Conservation (phyloP, 2,888 invertebrate genomes). For the Trissolcus japonicus region DNA sequence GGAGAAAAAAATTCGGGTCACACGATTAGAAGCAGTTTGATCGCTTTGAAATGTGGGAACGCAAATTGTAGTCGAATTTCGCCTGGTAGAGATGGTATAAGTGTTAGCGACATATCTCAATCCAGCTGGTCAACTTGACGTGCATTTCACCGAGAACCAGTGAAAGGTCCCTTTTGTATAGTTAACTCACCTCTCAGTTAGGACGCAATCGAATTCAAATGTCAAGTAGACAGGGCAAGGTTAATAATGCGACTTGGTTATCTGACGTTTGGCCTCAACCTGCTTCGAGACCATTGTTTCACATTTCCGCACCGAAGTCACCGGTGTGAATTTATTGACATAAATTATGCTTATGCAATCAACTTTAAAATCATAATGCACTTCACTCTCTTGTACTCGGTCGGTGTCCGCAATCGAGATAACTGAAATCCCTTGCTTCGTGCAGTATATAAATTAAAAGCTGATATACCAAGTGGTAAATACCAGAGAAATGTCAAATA, state of each 20-base stretch:
- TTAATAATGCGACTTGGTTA: constrained; percentile 48
- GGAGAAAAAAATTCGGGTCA: too few species aligned
- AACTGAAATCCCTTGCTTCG: constrained; percentile 15
- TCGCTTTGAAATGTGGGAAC: too few species aligned
- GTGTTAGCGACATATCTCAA: constrained; percentile 40
- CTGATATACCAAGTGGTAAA: constrained; percentile 21
- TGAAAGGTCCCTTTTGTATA: constrained; percentile 54
- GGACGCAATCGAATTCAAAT: constrained; percentile 53
- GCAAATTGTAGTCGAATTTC: background rate
- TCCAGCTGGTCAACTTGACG: constrained; percentile 42
- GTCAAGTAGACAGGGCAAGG: constrained; percentile 52
- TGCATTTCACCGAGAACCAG: constrained; percentile 45
- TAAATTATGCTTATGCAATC: constrained; percentile 19
- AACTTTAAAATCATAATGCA: constrained; percentile 4
- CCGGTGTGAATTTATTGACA: constrained; percentile 24
- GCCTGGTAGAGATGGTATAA: constrained; percentile 14
- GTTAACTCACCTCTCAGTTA: constrained; percentile 35
- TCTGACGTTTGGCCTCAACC: constrained; percentile 42
- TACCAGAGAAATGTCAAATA: constrained; percentile 47
- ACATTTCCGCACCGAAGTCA: constrained; percentile 35
- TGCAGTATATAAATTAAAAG: constrained; percentile 22
- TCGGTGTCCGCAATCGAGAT: constrained; percentile 2
- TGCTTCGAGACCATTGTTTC: constrained; percentile 37
- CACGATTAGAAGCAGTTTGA: too few species aligned
- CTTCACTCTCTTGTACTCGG: background rate